Evolutionary conservation across 2,888 invertebrate species (phyloP).

Genomic region (Lymantria monacha): DNA sequence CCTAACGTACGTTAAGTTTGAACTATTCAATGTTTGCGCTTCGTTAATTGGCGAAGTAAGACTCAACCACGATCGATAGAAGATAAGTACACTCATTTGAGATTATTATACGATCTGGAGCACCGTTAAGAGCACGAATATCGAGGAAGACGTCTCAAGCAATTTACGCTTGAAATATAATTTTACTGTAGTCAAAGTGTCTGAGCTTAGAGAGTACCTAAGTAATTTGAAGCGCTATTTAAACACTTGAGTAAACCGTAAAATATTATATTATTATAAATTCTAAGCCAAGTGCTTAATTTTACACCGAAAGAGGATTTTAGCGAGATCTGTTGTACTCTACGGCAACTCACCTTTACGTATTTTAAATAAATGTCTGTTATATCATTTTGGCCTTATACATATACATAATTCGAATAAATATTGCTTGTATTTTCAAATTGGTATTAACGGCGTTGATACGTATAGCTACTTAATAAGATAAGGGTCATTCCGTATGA

Average conservation of each 20-base stretch:
- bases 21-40: conserved; percentile 14
- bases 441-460: no score
- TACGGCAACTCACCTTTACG: no score
- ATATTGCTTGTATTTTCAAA: no score
- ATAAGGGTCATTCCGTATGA: no score
- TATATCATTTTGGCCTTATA: no score
- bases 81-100: conserved; percentile 20
- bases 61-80: conserved; percentile 26
- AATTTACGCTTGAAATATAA: conserved; percentile 19
- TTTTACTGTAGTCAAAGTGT: conserved; percentile 12
- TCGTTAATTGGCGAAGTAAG: conserved; percentile 54
- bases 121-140: conserved; percentile 10
- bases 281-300: neutral
- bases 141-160: conserved; percentile 21
- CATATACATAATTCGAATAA: no score
- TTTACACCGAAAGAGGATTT: no score
- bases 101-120: conserved; percentile 19
- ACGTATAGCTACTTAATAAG: no score
- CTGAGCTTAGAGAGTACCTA: neutral
- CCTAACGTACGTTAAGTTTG: neutral
- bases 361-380: no score
- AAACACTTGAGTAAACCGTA: neutral
- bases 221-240: conserved; percentile 1
- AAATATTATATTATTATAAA: neutral
- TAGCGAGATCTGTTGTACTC: no score